phyloP scores from a whole-genome alignment of 2,888 invertebrate species.

The Drosophila stalkeri region DNA sequence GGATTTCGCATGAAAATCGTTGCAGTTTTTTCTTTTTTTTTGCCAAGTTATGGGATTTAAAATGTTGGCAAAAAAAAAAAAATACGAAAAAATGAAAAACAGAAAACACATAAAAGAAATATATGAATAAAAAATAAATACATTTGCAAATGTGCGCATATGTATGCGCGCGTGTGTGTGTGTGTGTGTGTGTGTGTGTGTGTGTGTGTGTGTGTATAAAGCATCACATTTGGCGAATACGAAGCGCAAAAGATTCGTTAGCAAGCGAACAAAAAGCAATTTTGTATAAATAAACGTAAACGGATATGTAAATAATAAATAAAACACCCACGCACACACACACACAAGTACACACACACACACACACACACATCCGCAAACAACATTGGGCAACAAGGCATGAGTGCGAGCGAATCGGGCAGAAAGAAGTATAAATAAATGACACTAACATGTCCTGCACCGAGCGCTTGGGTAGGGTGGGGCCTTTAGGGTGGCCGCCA shows the following conservation, averaged over 20 bases:
- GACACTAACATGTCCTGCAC: conserved; percentile 22
- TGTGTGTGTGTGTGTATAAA: conserved; percentile 13
- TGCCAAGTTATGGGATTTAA: conserved; percentile 15
- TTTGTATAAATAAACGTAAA: conserved; percentile 69
- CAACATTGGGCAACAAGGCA: conserved; percentile 6
- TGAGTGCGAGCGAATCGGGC: conserved; percentile 15
- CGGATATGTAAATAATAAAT: conserved; percentile 69
- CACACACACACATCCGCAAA: conserved; percentile 1
- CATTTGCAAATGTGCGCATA: conserved; percentile 2
- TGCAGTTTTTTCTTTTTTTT: conserved; percentile 7
- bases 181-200: background rate
- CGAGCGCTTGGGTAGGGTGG: no score
- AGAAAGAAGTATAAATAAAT: conserved; percentile 33
- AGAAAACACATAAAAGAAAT: conserved; percentile 8
- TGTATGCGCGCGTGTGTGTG: background rate
- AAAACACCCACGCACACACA: conserved; percentile 45
- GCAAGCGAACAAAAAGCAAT: conserved; percentile 58
- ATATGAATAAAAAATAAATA: conserved; percentile 8
- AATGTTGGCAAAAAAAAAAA: background rate
- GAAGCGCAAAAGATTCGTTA: conserved; percentile 53
- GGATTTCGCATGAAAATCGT: conserved; percentile 22
- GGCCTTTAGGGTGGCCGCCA: background rate
- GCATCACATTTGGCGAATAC: conserved; percentile 45
- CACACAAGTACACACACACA: background rate
- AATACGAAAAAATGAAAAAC: background rate